Conservation (phyloP, 1,140 invertebrate species). For the Drosophila albomicans region DNA sequence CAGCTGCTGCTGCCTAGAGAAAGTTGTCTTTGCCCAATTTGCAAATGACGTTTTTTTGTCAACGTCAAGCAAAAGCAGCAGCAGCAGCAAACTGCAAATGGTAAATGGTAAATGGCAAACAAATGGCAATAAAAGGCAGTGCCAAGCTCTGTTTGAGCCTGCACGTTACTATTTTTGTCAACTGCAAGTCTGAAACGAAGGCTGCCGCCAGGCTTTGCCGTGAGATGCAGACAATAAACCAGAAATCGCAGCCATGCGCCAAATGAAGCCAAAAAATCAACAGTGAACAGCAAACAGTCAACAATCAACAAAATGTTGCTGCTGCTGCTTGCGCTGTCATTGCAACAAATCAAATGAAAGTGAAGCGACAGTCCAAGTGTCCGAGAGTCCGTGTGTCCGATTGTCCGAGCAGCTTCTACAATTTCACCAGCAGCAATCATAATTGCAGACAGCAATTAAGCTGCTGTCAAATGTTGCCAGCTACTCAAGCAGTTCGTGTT, state of each 20-base stretch:
- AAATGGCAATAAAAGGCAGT: slow-evolving; percentile 81
- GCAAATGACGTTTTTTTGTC: slow-evolving; percentile 84
- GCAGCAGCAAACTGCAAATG: slow-evolving; percentile 27
- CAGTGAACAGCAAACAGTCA: slow-evolving; percentile 34
- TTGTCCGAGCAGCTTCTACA: slow-evolving; percentile 45
- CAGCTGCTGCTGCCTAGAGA: slow-evolving; percentile 72
- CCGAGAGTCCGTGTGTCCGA: slow-evolving; percentile 13
- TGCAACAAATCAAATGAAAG: slow-evolving; percentile 70
- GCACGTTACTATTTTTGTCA: slow-evolving; percentile 80
- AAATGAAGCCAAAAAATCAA: slow-evolving; percentile 54
- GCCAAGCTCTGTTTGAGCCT: slow-evolving; percentile 41
- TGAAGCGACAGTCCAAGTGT: slow-evolving; percentile 45
- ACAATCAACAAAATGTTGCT: slow-evolving; percentile 40
- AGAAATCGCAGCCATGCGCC: slow-evolving; percentile 53
- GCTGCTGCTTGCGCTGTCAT: slow-evolving; percentile 35
- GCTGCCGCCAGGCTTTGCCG: slow-evolving; percentile 1
- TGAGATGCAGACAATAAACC: slow-evolving; percentile 53
- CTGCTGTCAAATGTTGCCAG: slow-evolving; percentile 74
- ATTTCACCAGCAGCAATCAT: slow-evolving; percentile 67
- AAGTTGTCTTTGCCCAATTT: slow-evolving; percentile 83
- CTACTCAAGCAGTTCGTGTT: slow-evolving; percentile 78
- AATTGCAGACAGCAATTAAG: slow-evolving; percentile 82
- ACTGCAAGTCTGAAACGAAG: slow-evolving; percentile 13
- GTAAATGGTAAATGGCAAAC: slow-evolving; percentile 55
- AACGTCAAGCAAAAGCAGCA: slow-evolving; percentile 59